Evolutionary conservation across 2,113 vertebrate species (phyloP), one percentile per base, ranked within the genome.

Genomic region (Butorides virescens): DNA sequence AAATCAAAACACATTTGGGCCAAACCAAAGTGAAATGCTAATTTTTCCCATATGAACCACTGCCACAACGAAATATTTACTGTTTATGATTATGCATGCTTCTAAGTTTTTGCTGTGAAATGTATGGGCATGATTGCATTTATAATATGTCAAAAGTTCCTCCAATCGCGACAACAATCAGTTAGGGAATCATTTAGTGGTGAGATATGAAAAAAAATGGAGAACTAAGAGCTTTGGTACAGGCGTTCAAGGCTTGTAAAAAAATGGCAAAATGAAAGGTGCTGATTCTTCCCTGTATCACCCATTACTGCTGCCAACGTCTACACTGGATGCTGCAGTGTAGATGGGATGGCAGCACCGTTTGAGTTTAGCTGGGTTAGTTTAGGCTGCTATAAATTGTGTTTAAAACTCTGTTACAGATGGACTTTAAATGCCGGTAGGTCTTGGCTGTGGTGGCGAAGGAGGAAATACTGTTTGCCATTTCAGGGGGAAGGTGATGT

Each of bases 1-100:
- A 96, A 96, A 96, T 96, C 95, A 97, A 93, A 97, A 90, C 81
- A 96, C 88, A 83, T 96, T 96, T 92, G 85, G 79, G 88, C 94
- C 93, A 96, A 95, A 96, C 13, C 1, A 15, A 92, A 95, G 74
- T 2, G 23, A 96, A 96, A 96, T 96, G 93, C 74, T 94, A 68
- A 86, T 95, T 96, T 96, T 85, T 29, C 92, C 93, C 94, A 21
- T 70, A 55, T 94, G 95, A 95, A 88, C 93, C 58, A 90, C 91
- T 50, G 84, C 66, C 81, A 88, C 9, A 22, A 82, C 80, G 92
- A 83, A 83, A 82, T 90, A 91, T 93, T 95, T 93, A 86, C 92
- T 83, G 67, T 94, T 97, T 86, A 42, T 93, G 95, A 91, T 91
- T 86, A 86, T 74, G 55, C 92, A 87, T 90, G 66, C 92, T 97